Base-by-base conservation (phyloP, 2,797 vertebrate genomes). In the Microctenopoma stevenorrisi region DNA sequence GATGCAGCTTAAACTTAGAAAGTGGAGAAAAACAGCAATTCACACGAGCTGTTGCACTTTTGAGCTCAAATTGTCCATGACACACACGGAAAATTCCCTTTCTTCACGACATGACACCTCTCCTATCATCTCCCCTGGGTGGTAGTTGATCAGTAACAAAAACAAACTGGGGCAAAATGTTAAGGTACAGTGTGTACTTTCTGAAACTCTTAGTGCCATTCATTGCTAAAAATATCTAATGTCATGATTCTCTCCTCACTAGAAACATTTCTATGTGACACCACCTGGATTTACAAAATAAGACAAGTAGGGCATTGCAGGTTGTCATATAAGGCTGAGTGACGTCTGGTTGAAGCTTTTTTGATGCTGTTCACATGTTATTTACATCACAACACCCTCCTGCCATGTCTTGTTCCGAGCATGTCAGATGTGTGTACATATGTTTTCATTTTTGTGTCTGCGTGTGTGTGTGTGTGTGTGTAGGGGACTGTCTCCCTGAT, bases 331-430 rank as follows among this genome's bases (percentile, higher is more conserved):
- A 86, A 70, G 68, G 86, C 70, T 77, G 73, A 79, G 78, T 87
- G 82, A 85, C 72, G 81, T 76, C 81, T 81, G 58, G 68, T 72
- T 73, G 68, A 49, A 86, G 82, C 76, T 86, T 78, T 88, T 90
- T 78, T 81, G 88, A 89, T 85, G 84, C 72, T 55, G 71, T 74
- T 90, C 86, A 88, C 83, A 89, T 84, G 81, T 64, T 85, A 80
- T 90, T 89, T 82, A 70, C 81, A 81, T 92, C 86, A 89, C 82
- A 82, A 82, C 22, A 78, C 72, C 67, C 83, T 64, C 73, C 78
- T 81, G 81, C 84, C 87, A 89, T 47, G 69, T 73, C 53, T 68
- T 74, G 66, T 83, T 77, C 71, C 61, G 70, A 61, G 68, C 67
- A 63, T 44, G 68, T 77, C 66, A 76, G 1, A 0, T 37, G 48